Evolutionary conservation across 2,888 invertebrate genomes (phyloP).

Genomic region (Iphiclides podalirius): DNA sequence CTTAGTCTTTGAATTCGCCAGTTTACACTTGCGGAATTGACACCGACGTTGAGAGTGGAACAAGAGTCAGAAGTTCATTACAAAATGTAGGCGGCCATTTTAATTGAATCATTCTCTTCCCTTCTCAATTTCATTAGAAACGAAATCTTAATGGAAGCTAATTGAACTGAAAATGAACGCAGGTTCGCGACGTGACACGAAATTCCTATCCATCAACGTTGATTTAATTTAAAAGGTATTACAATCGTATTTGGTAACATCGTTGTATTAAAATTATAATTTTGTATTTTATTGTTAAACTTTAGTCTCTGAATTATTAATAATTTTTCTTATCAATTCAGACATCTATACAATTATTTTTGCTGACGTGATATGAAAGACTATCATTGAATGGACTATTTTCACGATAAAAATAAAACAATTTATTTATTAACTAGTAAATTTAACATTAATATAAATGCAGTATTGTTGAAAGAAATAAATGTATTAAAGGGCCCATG

Average conservation of each 20-base stretch:
- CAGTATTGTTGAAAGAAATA: too few species aligned
- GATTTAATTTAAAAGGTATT: background rate
- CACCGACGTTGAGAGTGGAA: constrained; percentile 2
- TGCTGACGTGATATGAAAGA: too few species aligned
- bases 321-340: too few species aligned
- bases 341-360: too few species aligned
- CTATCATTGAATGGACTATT: too few species aligned
- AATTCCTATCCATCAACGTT: background rate
- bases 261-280: too few species aligned
- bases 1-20: constrained; percentile 6
- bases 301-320: too few species aligned
- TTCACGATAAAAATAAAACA: too few species aligned
- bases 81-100: constrained; percentile 22
- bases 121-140: constrained; percentile 33
- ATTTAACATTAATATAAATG: too few species aligned
- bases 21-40: constrained; percentile 3
- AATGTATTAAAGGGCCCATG: too few species aligned
- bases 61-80: constrained; percentile 26
- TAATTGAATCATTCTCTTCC: constrained; percentile 36
- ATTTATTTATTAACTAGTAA: too few species aligned
- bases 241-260: background rate
- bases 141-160: constrained; percentile 34
- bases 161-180: constrained; percentile 35
- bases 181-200: constrained; percentile 24
- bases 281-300: too few species aligned